Percentiles rank a stretch among this genome's conserved stretches.
These are phyloP conservation scores for Lasioglossum leucozonium DNA, from an alignment of 2,888 invertebrate species.

Conservation along the genomic window DNA sequence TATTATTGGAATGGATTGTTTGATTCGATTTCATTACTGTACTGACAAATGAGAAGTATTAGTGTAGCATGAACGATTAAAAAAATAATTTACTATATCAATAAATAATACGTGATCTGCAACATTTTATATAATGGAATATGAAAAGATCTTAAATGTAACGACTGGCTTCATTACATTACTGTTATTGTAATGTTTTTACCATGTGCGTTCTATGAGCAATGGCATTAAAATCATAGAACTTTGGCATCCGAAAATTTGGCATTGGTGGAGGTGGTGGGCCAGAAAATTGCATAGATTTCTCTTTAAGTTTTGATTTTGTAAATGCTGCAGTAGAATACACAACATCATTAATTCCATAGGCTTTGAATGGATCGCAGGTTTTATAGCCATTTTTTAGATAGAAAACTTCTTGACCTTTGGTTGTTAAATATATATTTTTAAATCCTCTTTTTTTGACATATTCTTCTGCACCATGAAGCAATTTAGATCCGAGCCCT, in stretches of 20 bases:
- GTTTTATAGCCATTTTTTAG: slow-evolving; percentile 89
- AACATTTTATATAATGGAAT: slow-evolving; percentile 41
- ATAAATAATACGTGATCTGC: slow-evolving; percentile 34
- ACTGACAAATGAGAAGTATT: slow-evolving; percentile 17
- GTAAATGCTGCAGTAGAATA: slow-evolving; percentile 54
- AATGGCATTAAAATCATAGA: slow-evolving; percentile 68
- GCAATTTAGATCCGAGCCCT: slow-evolving; percentile 91
- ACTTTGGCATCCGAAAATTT: slow-evolving; percentile 68
- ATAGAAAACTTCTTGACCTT: slow-evolving; percentile 92
- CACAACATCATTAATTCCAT: slow-evolving; percentile 84
- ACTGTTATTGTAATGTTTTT: slow-evolving; percentile 71
- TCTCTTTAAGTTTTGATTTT: slow-evolving; percentile 61
- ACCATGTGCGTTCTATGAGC: slow-evolving; percentile 83
- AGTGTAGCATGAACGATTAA: slow-evolving; percentile 36
- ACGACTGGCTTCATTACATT: slow-evolving; percentile 7
- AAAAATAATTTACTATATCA: slow-evolving; percentile 58
- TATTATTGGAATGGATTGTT: slow-evolving; percentile 41
- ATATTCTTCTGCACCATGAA: slow-evolving; percentile 91
- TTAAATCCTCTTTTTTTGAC: slow-evolving; percentile 87
- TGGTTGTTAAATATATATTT: slow-evolving; percentile 89
- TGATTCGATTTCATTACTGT: slow-evolving; percentile 19
- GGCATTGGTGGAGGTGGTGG: slow-evolving; percentile 84
- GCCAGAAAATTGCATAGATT: slow-evolving; percentile 66
- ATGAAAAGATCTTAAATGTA: slow-evolving; percentile 44
- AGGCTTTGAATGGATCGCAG: slow-evolving; percentile 89